Conservation (phyloP, 2,113 vertebrate genomes). For the Scomber scombrus region DNA sequence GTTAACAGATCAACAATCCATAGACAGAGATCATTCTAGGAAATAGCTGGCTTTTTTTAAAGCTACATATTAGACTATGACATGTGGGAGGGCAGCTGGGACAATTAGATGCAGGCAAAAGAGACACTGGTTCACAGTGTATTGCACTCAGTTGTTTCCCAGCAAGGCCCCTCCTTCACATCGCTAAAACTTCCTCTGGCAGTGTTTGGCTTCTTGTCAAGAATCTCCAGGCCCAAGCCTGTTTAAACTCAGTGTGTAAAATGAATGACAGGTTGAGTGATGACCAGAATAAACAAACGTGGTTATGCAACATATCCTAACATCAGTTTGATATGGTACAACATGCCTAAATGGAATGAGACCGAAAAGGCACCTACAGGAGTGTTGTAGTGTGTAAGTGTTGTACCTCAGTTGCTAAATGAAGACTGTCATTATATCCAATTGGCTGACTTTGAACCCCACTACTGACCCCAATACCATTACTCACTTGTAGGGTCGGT, state of each 20-base stretch:
- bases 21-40: conserved; percentile 4
- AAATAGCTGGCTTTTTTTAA: conserved; percentile 15
- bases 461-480: not conserved
- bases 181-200: conserved; percentile 38
- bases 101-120: conserved; percentile 25
- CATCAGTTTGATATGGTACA: conserved; percentile 27
- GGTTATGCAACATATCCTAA: conserved; percentile 49
- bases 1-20: conserved; percentile 1
- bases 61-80: not conserved
- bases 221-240: conserved; percentile 47
- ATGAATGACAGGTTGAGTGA: conserved; percentile 42
- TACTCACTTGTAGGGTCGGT: conserved; percentile 94
- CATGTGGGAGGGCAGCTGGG: not conserved
- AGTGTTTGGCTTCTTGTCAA: conserved; percentile 60
- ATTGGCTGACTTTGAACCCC: too few relatives aligned
- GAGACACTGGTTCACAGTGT: conserved; percentile 32
- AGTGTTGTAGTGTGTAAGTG: too few relatives aligned
- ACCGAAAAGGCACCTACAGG: not conserved
- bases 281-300: conserved; percentile 47
- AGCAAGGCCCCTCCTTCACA: conserved; percentile 29
- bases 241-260: conserved; percentile 59
- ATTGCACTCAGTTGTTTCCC: conserved; percentile 23
- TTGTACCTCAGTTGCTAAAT: not conserved
- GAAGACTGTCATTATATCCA: too few relatives aligned
- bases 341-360: conserved; percentile 14